phyloP scores from a whole-genome alignment of 2,888 invertebrate species.

The Drosophila neoperkinsi region DNA sequence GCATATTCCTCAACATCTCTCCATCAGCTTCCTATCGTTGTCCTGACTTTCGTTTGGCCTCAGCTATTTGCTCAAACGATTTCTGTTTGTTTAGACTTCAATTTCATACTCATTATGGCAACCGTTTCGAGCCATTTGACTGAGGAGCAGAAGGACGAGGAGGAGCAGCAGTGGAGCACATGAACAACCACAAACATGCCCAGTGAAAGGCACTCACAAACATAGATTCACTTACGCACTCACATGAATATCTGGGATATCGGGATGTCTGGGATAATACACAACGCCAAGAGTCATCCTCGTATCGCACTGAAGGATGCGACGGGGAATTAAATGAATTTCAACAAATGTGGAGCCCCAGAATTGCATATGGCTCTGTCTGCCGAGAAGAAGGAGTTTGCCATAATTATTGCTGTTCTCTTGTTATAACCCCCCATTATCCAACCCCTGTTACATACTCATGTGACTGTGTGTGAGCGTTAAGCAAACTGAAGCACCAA shows the following conservation, averaged over 20 bases:
- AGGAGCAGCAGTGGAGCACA: neutral
- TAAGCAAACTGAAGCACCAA: conserved; percentile 45
- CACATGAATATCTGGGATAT: conserved; percentile 7
- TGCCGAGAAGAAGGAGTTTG: conserved; percentile 47
- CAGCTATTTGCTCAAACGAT: conserved; percentile 60
- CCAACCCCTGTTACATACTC: neutral
- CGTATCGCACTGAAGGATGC: conserved; percentile 59
- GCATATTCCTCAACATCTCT: conserved; percentile 42
- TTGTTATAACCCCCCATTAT: conserved; percentile 16
- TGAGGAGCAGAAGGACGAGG: conserved; percentile 7
- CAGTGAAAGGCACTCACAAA: conserved; percentile 20
- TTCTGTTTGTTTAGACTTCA: conserved; percentile 74
- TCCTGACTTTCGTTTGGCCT: conserved; percentile 3
- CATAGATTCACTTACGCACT: conserved; percentile 35
- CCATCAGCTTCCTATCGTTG: neutral
- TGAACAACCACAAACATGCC: conserved; percentile 13
- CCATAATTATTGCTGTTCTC: conserved; percentile 71
- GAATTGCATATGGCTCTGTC: conserved; percentile 46
- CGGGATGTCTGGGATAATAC: conserved; percentile 36
- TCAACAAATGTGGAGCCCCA: conserved; percentile 47
- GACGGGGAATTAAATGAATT: conserved; percentile 78
- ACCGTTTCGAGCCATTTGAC: conserved; percentile 37
- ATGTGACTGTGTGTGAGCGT: conserved; percentile 23
- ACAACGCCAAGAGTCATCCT: conserved; percentile 44
- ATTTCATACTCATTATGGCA: conserved; percentile 73